Conservation (phyloP, 2,888 invertebrate genomes). For the Drosophila robusta region DNA sequence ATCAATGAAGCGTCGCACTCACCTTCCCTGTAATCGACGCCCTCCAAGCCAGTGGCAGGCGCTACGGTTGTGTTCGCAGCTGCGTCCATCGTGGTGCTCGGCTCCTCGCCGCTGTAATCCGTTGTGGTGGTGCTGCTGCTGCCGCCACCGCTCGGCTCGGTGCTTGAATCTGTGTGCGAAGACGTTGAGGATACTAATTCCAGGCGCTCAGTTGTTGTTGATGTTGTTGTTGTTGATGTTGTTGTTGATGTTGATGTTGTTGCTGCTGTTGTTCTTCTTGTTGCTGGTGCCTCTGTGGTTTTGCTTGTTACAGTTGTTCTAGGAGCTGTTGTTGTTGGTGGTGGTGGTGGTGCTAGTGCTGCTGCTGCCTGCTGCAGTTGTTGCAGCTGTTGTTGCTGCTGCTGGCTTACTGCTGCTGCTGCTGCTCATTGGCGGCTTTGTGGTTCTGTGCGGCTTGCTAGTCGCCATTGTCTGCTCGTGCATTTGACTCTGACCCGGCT, state of each 20-base stretch:
- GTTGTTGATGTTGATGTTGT: slow-evolving; percentile 32
- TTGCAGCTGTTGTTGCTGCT: slow-evolving; percentile 46
- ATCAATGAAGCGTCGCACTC: slow-evolving; percentile 52
- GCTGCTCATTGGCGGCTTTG: slow-evolving; percentile 30
- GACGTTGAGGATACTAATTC: slow-evolving; percentile 64
- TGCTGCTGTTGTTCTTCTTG: slow-evolving; percentile 29
- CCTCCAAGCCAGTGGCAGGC: slow-evolving; percentile 81
- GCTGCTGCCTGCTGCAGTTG: slow-evolving; percentile 26
- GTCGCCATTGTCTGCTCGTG: slow-evolving; percentile 28
- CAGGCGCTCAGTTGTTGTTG: slow-evolving; percentile 39
- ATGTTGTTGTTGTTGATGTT: slow-evolving; percentile 32
- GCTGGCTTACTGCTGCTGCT: slow-evolving; percentile 43
- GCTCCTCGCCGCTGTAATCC: slow-evolving; percentile 61
- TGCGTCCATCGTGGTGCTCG: slow-evolving; percentile 62
- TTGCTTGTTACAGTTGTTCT: slow-evolving; percentile 45
- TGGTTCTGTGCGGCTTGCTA: slow-evolving; percentile 37
- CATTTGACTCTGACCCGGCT: slow-evolving; percentile 41
- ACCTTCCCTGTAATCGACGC: slow-evolving; percentile 85
- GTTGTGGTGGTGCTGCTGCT: slow-evolving; percentile 48
- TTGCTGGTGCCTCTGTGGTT: slow-evolving; percentile 58
- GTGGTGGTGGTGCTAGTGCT: slow-evolving; percentile 14
- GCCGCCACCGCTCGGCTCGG: slow-evolving; percentile 37
- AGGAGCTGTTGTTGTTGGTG: slow-evolving; percentile 27
- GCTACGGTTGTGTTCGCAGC: slow-evolving; percentile 73
- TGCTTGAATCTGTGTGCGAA: slow-evolving; percentile 42